Percentiles rank a stretch among this genome's conserved stretches.
These are phyloP conservation scores for Thecocarcelia acutangulata DNA, from an alignment of 2,888 invertebrate genomes.

Conservation along the genomic window DNA sequence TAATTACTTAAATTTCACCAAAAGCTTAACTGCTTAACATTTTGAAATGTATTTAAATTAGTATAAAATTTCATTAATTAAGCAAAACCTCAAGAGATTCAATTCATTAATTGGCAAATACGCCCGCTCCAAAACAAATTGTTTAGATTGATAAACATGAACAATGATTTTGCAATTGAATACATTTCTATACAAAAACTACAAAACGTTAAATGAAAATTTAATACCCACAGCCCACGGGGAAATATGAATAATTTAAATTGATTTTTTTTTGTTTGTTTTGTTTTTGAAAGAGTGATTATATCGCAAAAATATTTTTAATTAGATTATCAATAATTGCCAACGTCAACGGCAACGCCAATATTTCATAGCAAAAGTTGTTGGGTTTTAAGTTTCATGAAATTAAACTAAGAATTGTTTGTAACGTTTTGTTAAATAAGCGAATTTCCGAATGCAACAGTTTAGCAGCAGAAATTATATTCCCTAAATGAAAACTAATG, in stretches of 20 bases:
- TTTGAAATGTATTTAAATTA: not conserved
- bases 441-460: slow-evolving; percentile 1
- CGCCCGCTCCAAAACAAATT: not conserved
- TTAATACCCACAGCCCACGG: slow-evolving; percentile 2
- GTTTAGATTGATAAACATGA: not conserved
- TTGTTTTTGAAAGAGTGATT: slow-evolving; percentile 3
- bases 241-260: not conserved
- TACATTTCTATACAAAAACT: not conserved
- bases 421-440: slow-evolving; percentile 4
- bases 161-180: slow-evolving; percentile 3
- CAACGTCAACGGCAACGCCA: slow-evolving; percentile 18
- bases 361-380: slow-evolving; percentile 9
- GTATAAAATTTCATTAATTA: slow-evolving; percentile 20
- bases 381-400: not conserved
- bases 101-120: slow-evolving; percentile 15
- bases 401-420: slow-evolving; percentile 20
- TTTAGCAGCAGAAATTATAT: not conserved
- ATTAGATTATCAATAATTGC: slow-evolving; percentile 39
- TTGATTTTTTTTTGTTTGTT: slow-evolving; percentile 9
- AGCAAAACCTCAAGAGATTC: slow-evolving; percentile 15
- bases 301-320: slow-evolving; percentile 30
- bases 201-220: not conserved
- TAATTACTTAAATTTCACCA: slow-evolving; percentile 10
- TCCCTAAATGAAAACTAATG: not conserved
- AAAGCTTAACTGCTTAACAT: not conserved